Evolutionary conservation across 1,140 invertebrate genomes (phyloP), one percentile per base, ranked within the genome.

Genomic region (Bursaphelenchus mucronatus): DNA sequence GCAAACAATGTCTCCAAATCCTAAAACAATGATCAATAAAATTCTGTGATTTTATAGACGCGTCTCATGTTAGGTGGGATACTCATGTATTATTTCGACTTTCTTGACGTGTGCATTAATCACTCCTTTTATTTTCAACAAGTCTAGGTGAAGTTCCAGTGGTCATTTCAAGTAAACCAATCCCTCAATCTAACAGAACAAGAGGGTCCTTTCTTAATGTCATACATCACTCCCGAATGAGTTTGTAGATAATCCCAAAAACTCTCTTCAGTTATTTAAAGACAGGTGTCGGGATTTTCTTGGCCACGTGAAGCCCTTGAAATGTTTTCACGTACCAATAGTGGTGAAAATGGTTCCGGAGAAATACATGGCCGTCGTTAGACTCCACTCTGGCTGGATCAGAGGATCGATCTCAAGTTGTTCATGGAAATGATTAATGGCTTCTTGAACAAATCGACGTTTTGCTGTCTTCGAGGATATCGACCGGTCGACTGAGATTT

Each of bases 341-440:
- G 76, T 78, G 19, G 76, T 80, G 63, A 80, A 78, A 11, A 78
- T 63, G 8, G 76, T 78, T 30, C 76, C 76, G 10, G 71, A 59
- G 59, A 68, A 80, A 54, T 80, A 78, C 64, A 78, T 68, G 10
- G 68, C 56, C 17, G 69, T 73, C 19, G 56, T 43, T n/a, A 78
- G 62, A n/a, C 68, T 59, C 70, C 73, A 74, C 30, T 68, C 51
- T 9, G 63, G 68, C 40, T 68, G 62, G 15, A 11, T 10, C 8
- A 46, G 54, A 15, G 56, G 30, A n/a, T 61, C 19, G 30, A 54
- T 61, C 43, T 68, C 61, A 19, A 51, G 39, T 63, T 67, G 21
- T 66, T 40, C 9, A 45, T 70, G 64, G 46, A 74, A 73, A 46
- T 74, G 66, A 57, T 76, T 69, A 15, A 74, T 39, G 10, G 73